Evolutionary conservation across 1,140 invertebrate species (phyloP).

Genomic region (Platyscapa corneri): DNA sequence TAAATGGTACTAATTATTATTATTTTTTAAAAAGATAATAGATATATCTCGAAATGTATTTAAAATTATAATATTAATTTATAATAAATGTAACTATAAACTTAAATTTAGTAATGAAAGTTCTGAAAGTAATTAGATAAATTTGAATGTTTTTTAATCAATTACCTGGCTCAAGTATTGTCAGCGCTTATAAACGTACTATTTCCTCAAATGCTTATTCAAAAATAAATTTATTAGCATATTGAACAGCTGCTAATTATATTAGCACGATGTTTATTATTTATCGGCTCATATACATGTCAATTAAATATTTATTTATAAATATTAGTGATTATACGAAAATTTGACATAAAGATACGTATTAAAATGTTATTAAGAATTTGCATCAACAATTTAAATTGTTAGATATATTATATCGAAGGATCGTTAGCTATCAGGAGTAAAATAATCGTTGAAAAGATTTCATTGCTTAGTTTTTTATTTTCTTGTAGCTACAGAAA

Average conservation of each 20-base stretch:
- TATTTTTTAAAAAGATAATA: no score
- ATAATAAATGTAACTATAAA: no score
- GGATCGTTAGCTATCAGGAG: not conserved
- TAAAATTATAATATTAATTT: no score
- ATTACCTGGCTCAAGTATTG: not conserved
- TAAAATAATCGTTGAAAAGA: not conserved
- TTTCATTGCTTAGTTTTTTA: conserved; percentile 56
- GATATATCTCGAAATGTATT: no score
- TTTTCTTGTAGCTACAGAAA: conserved; percentile 64
- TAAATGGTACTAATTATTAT: no score
- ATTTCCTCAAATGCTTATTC: not conserved
- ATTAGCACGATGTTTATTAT: not conserved
- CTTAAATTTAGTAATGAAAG: no score
- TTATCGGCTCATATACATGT: not conserved
- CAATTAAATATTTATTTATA: not conserved
- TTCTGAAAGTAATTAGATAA: no score
- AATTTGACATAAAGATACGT: not conserved
- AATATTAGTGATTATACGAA: not conserved
- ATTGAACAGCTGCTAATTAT: not conserved
- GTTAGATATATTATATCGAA: not conserved
- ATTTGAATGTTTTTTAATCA: no score
- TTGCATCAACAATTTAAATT: not conserved
- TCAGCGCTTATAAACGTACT: not conserved
- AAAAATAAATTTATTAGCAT: not conserved
- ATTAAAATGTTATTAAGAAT: not conserved